Evolutionary conservation across 2,797 vertebrate species (phyloP), one percentile per base, ranked within the genome.

Genomic region (Danio jaintianensis): DNA sequence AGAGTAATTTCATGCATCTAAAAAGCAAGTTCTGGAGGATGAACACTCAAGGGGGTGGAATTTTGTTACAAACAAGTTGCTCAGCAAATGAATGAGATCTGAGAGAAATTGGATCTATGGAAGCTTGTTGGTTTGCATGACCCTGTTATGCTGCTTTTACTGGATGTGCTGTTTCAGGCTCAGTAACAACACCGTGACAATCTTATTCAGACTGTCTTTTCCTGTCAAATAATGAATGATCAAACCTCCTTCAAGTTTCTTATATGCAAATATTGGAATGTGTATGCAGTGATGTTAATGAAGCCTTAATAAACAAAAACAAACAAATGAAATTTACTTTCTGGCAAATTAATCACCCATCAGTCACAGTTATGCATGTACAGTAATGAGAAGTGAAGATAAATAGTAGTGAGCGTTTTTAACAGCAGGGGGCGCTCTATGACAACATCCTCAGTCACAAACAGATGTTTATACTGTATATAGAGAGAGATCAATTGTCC

Each of bases 41-140:
- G 6, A 61, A 59, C 42, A 20, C 6, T 22, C 38, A 56, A 36
- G 18, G 12, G 29, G 12, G 29, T 42, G n/a, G 15, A 58, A 48
- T 55, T 70, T 42, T 52, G n/a, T 62, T 11, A 43, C 9, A 8
- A 73, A 47, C 62, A 22, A 67, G 13, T 42, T 42, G 52, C 43
- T 58, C 61, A 56, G 50, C 68, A 38, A 81, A 73, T 47, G 7
- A 63, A 22, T 61, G 38, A 66, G 48, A 61, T 55, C 18, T 59
- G 29, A 29, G 3, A 29, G 29, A 29, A 29, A 1, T 72, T 63
- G 7, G 42, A 71, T 56, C 72, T 73, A 38, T 75, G 38, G 58
- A 56, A 45, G 42, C 59, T 61, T 29, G 70, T 56, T 74, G 70
- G 79, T 90, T 90, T 93, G 93, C 93, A 93, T 90, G 92, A 87